These are phyloP conservation scores for Sinodicranocentrus sp. DNA, from an alignment of 2,888 invertebrate genomes.

Conservation along the genomic window DNA sequence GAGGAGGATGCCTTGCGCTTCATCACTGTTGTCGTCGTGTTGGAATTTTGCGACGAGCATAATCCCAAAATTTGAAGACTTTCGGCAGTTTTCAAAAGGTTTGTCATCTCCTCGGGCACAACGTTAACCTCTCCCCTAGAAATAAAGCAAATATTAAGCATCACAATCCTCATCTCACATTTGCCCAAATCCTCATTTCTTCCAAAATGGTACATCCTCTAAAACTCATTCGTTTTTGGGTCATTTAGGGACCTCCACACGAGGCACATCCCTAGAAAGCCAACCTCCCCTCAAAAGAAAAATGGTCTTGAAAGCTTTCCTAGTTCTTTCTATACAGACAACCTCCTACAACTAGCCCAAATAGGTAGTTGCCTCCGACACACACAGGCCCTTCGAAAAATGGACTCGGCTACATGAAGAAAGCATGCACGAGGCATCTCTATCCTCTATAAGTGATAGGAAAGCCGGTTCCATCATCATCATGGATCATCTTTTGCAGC, in stretches of 20 bases:
- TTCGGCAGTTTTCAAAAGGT: constrained; percentile 84
- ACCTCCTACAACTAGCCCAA: background rate
- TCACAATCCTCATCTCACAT: background rate
- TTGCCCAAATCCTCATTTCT: background rate
- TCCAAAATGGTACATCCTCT: constrained; percentile 25
- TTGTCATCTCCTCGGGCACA: constrained; percentile 74
- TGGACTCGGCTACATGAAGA: constrained; percentile 46
- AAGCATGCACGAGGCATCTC: background rate
- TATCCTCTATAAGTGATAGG: background rate
- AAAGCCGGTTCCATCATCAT: constrained; percentile 7
- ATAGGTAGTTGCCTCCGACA: constrained; percentile 11
- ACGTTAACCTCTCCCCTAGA: constrained; percentile 75
- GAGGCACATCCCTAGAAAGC: background rate
- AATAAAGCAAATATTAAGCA: constrained; percentile 35
- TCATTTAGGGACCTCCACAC: background rate
- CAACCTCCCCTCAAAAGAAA: background rate
- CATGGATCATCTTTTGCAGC: constrained; percentile 14
- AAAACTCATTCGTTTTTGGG: too few species aligned
- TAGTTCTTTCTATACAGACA: background rate
- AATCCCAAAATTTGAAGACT: constrained; percentile 95
- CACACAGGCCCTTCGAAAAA: constrained; percentile 26
- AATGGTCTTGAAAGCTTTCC: background rate
- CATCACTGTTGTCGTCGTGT: constrained; percentile 57
- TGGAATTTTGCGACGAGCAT: constrained; percentile 91
- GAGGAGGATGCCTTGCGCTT: constrained; percentile 52